Conservation (phyloP, 2,113 vertebrate species). For the Caranx melampygus region DNA sequence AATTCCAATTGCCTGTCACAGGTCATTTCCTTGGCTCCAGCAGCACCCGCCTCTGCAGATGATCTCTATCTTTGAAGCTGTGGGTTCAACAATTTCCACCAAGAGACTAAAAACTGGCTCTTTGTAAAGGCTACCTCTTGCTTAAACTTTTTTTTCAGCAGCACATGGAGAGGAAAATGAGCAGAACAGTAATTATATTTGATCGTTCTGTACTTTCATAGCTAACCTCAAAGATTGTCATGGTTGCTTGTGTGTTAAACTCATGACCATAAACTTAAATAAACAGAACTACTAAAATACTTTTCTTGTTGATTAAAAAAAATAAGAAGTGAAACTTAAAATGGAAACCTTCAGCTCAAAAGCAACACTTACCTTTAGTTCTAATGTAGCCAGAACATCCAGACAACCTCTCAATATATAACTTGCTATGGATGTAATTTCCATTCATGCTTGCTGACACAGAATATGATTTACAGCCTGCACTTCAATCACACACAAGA, state of each 20-base stretch:
- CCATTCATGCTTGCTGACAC: neutral
- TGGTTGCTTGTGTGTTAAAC: too few species aligned
- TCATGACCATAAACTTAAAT: too few species aligned
- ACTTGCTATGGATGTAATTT: constrained; percentile 15
- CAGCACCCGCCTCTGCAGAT: constrained; percentile 6
- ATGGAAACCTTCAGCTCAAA: neutral
- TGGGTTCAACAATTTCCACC: neutral
- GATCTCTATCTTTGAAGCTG: constrained; percentile 28
- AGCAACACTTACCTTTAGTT: neutral
- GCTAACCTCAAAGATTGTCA: neutral
- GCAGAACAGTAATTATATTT: too few species aligned
- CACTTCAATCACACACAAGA: constrained; percentile 21
- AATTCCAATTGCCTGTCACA: constrained; percentile 38
- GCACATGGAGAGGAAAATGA: neutral
- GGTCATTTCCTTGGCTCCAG: constrained; percentile 51
- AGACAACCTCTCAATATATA: constrained; percentile 13
- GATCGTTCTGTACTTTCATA: neutral
- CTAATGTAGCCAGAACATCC: neutral
- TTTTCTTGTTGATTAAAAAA: neutral
- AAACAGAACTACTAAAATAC: too few species aligned
- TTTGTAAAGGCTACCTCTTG: neutral
- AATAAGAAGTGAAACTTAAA: too few species aligned
- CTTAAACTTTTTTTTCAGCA: neutral
- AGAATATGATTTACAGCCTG: constrained; percentile 17
- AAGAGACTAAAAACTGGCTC: neutral